Evolutionary conservation across 2,888 invertebrate species (phyloP).

Genomic region (Corythucha ciliata): DNA sequence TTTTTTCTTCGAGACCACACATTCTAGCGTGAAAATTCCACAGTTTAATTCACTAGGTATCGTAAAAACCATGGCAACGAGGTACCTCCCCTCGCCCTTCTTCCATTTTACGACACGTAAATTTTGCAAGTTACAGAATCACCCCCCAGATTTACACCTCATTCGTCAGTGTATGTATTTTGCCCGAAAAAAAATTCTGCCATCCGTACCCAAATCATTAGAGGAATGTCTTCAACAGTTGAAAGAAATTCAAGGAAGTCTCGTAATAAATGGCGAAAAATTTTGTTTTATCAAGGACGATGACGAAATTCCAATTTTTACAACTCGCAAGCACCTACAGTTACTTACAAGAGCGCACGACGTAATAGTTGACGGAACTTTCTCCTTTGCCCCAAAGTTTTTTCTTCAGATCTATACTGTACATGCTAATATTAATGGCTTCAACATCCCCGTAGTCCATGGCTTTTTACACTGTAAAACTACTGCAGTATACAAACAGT

Average conservation of each 20-base stretch:
- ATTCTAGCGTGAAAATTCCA: no score
- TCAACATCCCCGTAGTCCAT: constrained; percentile 1
- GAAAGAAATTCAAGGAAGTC: constrained; percentile 6
- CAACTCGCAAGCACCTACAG: constrained; percentile 2
- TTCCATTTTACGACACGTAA: no score
- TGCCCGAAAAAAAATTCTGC: not conserved
- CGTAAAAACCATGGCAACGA: no score
- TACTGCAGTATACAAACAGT: no score
- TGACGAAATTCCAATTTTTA: constrained; percentile 10
- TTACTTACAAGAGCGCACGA: no score
- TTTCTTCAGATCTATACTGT: constrained; percentile 6
- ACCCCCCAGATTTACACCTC: no score
- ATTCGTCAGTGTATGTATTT: constrained; percentile 9
- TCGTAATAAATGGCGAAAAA: constrained; percentile 7
- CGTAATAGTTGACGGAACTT: constrained; percentile 14
- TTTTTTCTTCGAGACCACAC: no score
- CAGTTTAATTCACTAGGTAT: no score
- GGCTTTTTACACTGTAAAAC: no score
- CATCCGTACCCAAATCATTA: no score
- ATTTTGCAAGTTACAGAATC: no score
- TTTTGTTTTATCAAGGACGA: constrained; percentile 8
- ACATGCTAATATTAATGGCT: constrained; percentile 1
- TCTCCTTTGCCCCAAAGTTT: constrained; percentile 9
- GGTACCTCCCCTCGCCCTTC: no score
- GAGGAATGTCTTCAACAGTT: constrained; percentile 9